Evolutionary conservation across 2,888 invertebrate genomes (phyloP), one percentile per base, ranked within the genome.

Genomic region (Hymenopus coronatus): DNA sequence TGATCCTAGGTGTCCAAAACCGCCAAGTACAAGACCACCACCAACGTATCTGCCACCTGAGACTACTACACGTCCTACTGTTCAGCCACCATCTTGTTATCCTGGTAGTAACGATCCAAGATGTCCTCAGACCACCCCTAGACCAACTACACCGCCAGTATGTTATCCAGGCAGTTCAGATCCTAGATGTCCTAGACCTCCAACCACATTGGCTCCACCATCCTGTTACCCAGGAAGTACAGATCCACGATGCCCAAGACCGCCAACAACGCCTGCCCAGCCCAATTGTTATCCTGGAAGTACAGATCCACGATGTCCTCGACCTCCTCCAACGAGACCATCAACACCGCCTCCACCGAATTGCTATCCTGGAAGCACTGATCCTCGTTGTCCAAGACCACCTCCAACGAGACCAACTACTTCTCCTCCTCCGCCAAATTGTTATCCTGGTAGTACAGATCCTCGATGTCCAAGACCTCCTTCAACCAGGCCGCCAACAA

Each of bases 11-110:
- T 89, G 88, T 40, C 91, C 90, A 8, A 86, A 83, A 88, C 2
- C 91, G 0, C 90, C 90, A 9, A 90, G 89, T n/a, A 90, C 91
- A 28, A 90, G 88, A 9, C 91, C 90, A 54, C 92, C 91, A 25
- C 89, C 90, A 0, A 93, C 93, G 88, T 93, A 92, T 82, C 86
- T 88, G 83, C 93, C 93, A 8, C 93, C 93, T 25, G 92, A 93
- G 0, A 88, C 28, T 9, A 92, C 89, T 14, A 85, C 92, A 88
- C 20, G 89, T 90, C 89, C 90, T n/a, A 92, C 92, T 0, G 88
- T 88, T 46, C 93, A 93, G 7, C 91, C 91, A 0, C 90, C 87
- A 14, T 92, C 30, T 0, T 91, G 91, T 81, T 91, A 90, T 81
- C 91, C 90, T n/a, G 91, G 91, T 20, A 92, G 92, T 15, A 89